Percentiles rank a stretch among this genome's conserved stretches.
phyloP scores from a whole-genome alignment of 2,888 invertebrate genomes.

The Acrobasis repandana region DNA sequence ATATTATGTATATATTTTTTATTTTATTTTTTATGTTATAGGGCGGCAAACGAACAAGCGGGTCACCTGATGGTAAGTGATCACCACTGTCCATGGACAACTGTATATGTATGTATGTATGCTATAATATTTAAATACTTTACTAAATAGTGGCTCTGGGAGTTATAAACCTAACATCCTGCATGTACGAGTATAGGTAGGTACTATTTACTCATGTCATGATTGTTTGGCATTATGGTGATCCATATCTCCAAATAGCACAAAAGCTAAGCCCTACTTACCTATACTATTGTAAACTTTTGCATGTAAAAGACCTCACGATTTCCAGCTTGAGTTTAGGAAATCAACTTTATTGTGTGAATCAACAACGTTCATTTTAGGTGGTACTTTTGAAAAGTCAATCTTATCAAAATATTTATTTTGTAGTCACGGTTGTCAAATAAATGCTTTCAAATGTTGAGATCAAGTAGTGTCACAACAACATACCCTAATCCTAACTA shows the following conservation, averaged over 20 bases:
- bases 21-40: too few species aligned
- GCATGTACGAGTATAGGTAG: too few species aligned
- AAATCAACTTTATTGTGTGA: not conserved
- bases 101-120: too few species aligned
- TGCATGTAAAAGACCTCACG: not conserved
- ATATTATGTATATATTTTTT: too few species aligned
- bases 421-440: constrained; percentile 3
- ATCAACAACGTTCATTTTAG: not conserved
- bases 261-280: constrained; percentile 7
- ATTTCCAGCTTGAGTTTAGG: not conserved
- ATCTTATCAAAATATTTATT: constrained; percentile 12
- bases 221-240: constrained; percentile 5
- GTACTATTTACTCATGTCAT: constrained; percentile 14
- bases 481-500: too few species aligned
- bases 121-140: too few species aligned
- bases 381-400: not conserved
- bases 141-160: too few species aligned
- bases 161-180: too few species aligned
- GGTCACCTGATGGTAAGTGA: too few species aligned
- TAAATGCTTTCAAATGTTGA: constrained; percentile 3
- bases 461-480: not conserved
- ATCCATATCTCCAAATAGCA: constrained; percentile 10
- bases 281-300: not conserved
- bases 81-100: too few species aligned
- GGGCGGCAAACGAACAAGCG: too few species aligned